Conservation (phyloP, 2,797 vertebrate species). For the Lutjanus campechanus region DNA sequence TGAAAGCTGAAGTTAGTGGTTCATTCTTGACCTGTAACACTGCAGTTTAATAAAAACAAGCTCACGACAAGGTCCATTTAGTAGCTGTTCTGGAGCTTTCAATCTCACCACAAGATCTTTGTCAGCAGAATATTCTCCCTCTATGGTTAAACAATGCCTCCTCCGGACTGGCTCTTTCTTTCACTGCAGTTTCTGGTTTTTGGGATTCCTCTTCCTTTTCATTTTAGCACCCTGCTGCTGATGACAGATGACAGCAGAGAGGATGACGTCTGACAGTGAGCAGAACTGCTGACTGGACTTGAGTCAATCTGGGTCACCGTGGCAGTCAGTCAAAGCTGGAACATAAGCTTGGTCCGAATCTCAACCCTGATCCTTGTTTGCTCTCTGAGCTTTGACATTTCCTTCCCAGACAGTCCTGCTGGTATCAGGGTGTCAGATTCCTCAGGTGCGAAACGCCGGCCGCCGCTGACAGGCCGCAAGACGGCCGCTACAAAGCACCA, state of each 20-base stretch:
- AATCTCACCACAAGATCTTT: background rate
- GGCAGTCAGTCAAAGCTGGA: slow-evolving; percentile 5
- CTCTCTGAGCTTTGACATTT: slow-evolving; percentile 56
- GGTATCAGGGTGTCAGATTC: slow-evolving; percentile 76
- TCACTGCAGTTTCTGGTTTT: background rate
- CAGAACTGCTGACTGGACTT: slow-evolving; percentile 16
- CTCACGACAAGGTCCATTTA: too few species aligned
- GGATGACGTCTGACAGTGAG: slow-evolving; percentile 2
- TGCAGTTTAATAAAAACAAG: background rate
- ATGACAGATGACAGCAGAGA: slow-evolving; percentile 3
- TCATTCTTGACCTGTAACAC: too few species aligned
- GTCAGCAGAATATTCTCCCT: background rate
- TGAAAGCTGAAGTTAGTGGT: too few species aligned
- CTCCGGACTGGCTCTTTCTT: background rate
- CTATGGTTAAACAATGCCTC: background rate
- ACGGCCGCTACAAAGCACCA: slow-evolving; percentile 58
- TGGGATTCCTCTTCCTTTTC: background rate
- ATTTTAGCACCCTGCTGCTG: background rate
- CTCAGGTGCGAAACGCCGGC: slow-evolving; percentile 62
- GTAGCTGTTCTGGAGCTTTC: background rate
- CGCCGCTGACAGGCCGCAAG: slow-evolving; percentile 28
- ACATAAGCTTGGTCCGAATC: background rate
- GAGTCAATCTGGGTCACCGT: slow-evolving; percentile 28
- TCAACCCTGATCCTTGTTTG: slow-evolving; percentile 38
- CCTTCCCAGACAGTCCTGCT: slow-evolving; percentile 57